Percentiles rank a stretch among this genome's conserved stretches.
Evolutionary conservation across 2,797 vertebrate species (phyloP).

Genomic region (Artibeus lituratus): DNA sequence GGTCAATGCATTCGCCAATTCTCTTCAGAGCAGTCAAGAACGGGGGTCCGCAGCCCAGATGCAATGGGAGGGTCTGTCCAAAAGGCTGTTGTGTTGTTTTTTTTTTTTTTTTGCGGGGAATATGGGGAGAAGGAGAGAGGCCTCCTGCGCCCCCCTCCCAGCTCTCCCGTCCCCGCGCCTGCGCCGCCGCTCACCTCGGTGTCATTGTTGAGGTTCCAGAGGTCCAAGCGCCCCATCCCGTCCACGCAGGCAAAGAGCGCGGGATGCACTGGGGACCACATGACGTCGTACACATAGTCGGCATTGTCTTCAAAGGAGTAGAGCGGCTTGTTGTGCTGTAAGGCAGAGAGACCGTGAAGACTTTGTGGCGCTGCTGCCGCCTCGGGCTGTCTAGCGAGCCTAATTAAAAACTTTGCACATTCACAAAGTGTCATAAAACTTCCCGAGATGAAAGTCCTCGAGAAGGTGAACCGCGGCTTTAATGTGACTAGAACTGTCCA

Average conservation of each 20-base stretch:
- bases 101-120: neutral
- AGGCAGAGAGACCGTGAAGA: constrained; percentile 87
- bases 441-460: constrained; percentile 93
- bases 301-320: constrained; percentile 99
- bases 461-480: constrained; percentile 91
- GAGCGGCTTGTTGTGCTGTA: constrained; percentile 97
- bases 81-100: neutral
- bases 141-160: neutral
- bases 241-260: constrained; percentile 96
- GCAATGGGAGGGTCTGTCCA: constrained; percentile 41
- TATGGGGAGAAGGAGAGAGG: neutral
- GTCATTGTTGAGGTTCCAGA: constrained; percentile 98
- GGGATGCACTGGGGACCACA: constrained; percentile 97
- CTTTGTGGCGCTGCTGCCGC: constrained; percentile 94
- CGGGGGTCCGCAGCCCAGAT: neutral
- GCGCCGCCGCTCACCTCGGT: constrained; percentile 89
- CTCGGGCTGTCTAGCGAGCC: constrained; percentile 96
- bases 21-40: neutral
- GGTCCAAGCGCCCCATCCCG: constrained; percentile 96
- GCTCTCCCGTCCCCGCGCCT: constrained; percentile 26
- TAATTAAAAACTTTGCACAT: constrained; percentile 99
- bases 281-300: constrained; percentile 97
- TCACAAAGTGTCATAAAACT: constrained; percentile 96
- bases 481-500: constrained; percentile 89
- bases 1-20: neutral